A percentile compares a stretch with the other conserved stretches of the same genome.
phyloP scores from a whole-genome alignment of 2,797 vertebrate species.

The Paguma larvata region DNA sequence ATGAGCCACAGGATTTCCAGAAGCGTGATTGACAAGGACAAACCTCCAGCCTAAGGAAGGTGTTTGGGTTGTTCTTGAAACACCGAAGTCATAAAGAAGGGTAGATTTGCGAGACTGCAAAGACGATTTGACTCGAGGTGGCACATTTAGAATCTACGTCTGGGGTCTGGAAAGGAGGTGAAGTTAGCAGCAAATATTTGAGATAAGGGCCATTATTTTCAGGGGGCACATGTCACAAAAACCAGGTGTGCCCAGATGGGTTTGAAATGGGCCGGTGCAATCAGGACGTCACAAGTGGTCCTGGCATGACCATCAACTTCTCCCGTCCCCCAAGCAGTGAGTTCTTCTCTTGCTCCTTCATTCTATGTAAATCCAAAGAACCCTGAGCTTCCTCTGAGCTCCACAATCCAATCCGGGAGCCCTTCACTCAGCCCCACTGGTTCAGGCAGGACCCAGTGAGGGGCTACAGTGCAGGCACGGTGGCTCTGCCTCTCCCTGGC shows the following conservation, averaged over 20 bases:
- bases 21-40: too few species aligned
- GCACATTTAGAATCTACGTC: too few species aligned
- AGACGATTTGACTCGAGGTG: fast-evolving
- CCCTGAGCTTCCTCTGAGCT: too few species aligned
- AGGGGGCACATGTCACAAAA: background rate
- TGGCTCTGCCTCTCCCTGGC: fast-evolving
- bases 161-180: too few species aligned
- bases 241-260: background rate
- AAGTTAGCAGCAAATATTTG: background rate
- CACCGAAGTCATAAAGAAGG: fast-evolving
- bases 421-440: fast-evolving
- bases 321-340: background rate
- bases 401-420: fast-evolving
- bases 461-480: fast-evolving
- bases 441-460: background rate
- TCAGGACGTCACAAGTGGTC: background rate
- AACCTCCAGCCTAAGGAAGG: background rate
- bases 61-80: too few species aligned
- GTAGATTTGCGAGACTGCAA: fast-evolving
- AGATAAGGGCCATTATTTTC: background rate
- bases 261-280: background rate
- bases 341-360: background rate
- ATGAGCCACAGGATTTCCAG: fast-evolving
- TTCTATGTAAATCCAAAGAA: background rate
- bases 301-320: too few species aligned